Evolutionary conservation across 1,140 invertebrate genomes (phyloP).

Genomic region (Microplitis demolitor): DNA sequence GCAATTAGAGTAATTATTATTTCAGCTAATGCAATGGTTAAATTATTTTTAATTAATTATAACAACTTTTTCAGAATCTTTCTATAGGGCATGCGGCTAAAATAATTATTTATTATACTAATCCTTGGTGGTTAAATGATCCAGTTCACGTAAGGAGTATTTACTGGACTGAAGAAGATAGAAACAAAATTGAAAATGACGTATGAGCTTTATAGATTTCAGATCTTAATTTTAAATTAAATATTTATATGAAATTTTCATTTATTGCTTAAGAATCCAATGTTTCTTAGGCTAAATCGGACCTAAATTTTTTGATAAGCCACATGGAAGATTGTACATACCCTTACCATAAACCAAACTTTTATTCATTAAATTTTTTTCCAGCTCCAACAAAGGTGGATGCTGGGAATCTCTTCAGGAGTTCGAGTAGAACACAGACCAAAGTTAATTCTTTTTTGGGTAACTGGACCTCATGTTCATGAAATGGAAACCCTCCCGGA

Average conservation of each 20-base stretch:
- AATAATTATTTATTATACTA: slow-evolving; percentile 71
- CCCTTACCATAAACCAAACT: no score
- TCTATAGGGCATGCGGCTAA: slow-evolving; percentile 68
- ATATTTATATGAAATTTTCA: no score
- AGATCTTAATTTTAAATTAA: neutral
- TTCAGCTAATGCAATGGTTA: neutral
- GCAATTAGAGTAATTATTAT: neutral
- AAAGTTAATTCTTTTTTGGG: slow-evolving; percentile 71
- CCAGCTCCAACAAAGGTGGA: slow-evolving; percentile 60
- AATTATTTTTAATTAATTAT: neutral
- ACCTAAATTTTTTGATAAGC: no score
- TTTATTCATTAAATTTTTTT: neutral
- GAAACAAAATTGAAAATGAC: slow-evolving; percentile 39
- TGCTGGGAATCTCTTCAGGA: slow-evolving; percentile 69
- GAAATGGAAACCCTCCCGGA: slow-evolving; percentile 64
- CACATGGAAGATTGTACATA: no score
- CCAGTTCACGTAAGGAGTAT: slow-evolving; percentile 53
- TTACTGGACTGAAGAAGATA: slow-evolving; percentile 60
- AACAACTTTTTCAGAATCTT: slow-evolving; percentile 44
- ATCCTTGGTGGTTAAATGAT: slow-evolving; percentile 63
- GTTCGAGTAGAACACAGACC: slow-evolving; percentile 69
- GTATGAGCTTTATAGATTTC: slow-evolving; percentile 5
- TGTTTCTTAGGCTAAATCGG: no score
- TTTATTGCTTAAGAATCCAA: no score
- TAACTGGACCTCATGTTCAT: slow-evolving; percentile 64